Base-by-base conservation (phyloP, 2,113 vertebrate genomes). In the Tympanuchus pallidicinctus region DNA sequence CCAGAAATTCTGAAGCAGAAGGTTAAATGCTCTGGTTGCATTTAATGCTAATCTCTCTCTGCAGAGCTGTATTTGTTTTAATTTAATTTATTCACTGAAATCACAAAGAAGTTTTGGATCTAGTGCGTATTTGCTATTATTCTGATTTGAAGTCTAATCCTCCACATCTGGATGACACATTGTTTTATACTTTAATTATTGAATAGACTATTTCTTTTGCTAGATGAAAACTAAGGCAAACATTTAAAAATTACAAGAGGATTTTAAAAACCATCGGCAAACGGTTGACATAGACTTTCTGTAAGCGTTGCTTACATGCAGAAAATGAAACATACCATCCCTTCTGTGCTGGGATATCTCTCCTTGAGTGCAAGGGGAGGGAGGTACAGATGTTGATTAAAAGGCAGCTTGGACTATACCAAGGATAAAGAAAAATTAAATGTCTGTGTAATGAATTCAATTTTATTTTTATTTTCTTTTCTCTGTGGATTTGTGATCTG, bases 251-350 rank as follows among this genome's bases (percentile, higher is more conserved):
- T 22, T 56, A 38, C 17, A 8, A 57, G 4, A 57, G 6, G 43
- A 54, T 36, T 61, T 25, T 8, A 6, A 17, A 34, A 81, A 40
- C 8, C 6, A 24, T 4, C 10, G 5, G 10, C 19, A 16, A 72
- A 57, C 1, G 20, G 24, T 45, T 67, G 6, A 3, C 22, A 42
- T 14, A 65, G 34, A n/a, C 0, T 0, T 69, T 30, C 6, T 36
- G 11, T 56, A 61, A 57, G 21, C 16, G 6, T 25, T 54, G 20
- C 38, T 65, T 65, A 45, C 21, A 19, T 54, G 6, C 45, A 32
- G 22, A 47, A 74, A 80, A 56, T 0, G 10, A 47, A 22, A 45
- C 8, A 6, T 40, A 25, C 19, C 1, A 0, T 20, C 13, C 12
- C 25, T 36, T 25, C 8, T 12, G 22, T 59, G 18, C 16, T 36